These are phyloP conservation scores for Pteromalus puparum DNA, from an alignment of 1,140 invertebrate species.

Conservation along the genomic window DNA sequence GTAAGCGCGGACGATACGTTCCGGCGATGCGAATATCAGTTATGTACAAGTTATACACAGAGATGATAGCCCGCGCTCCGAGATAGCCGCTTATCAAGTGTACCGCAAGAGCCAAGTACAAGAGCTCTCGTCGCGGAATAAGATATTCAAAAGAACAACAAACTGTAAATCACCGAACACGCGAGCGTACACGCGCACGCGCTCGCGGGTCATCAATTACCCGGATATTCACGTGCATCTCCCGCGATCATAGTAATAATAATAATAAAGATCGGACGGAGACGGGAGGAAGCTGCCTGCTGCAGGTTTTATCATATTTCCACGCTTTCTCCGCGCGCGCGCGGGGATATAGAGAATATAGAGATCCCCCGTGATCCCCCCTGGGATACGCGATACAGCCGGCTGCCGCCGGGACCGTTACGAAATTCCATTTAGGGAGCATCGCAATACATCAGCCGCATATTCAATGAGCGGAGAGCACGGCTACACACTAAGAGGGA, in stretches of 20 bases:
- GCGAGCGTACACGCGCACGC: no score
- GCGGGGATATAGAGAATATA: no score
- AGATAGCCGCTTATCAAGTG: no score
- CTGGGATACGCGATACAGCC: background rate
- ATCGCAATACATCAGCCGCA: slow-evolving; percentile 51
- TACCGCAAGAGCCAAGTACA: no score
- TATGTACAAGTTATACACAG: background rate
- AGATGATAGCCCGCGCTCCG: no score
- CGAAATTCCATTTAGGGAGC: slow-evolving; percentile 56
- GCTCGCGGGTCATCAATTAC: background rate
- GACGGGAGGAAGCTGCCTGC: background rate
- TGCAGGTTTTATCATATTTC: slow-evolving; percentile 18
- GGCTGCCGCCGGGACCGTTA: slow-evolving; percentile 51
- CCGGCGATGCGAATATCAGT: background rate
- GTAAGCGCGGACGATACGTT: background rate
- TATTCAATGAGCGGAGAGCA: slow-evolving; percentile 48
- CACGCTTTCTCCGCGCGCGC: slow-evolving; percentile 14
- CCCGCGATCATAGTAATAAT: background rate
- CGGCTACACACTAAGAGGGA: background rate
- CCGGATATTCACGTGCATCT: background rate
- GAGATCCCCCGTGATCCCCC: slow-evolving; percentile 47
- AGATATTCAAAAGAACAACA: no score
- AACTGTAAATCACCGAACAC: no score
- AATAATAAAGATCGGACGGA: slow-evolving; percentile 10
- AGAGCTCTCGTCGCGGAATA: no score